Conservation (phyloP, 2,113 vertebrate genomes). For the Notarius quadriscutis region DNA sequence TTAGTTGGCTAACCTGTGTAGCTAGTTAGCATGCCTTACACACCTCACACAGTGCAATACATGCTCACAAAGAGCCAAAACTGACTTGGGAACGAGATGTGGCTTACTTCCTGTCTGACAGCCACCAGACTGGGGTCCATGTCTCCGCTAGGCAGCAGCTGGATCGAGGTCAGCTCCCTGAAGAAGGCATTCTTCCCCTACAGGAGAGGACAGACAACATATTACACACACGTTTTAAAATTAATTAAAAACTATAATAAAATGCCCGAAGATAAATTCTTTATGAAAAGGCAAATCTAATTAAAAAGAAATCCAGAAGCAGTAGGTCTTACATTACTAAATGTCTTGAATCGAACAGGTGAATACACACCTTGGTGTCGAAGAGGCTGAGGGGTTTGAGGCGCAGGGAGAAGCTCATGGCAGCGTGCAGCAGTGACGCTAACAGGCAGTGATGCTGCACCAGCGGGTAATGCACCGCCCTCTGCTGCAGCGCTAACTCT, state of each 20-base stretch:
- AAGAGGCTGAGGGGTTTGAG: conserved; percentile 91
- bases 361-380: conserved; percentile 84
- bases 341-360: not conserved
- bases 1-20: not conserved
- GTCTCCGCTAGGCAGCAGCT: conserved; percentile 92
- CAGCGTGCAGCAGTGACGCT: conserved; percentile 77
- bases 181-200: conserved; percentile 98
- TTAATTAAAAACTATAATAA: too few species aligned
- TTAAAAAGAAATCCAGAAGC: not conserved
- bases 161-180: conserved; percentile 91
- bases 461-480: conserved; percentile 86
- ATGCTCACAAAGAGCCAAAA: not conserved
- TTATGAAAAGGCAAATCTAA: not conserved
- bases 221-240: not conserved
- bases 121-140: conserved; percentile 84
- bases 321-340: not conserved
- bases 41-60: not conserved
- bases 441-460: conserved; percentile 92
- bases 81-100: not conserved
- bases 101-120: conserved; percentile 83
- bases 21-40: not conserved
- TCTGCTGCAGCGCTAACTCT: conserved; percentile 91
- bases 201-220: conserved; percentile 36
- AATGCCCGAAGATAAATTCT: not conserved
- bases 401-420: conserved; percentile 84